Conservation (phyloP, 1,140 invertebrate species). For the Andricus grossulariae region DNA sequence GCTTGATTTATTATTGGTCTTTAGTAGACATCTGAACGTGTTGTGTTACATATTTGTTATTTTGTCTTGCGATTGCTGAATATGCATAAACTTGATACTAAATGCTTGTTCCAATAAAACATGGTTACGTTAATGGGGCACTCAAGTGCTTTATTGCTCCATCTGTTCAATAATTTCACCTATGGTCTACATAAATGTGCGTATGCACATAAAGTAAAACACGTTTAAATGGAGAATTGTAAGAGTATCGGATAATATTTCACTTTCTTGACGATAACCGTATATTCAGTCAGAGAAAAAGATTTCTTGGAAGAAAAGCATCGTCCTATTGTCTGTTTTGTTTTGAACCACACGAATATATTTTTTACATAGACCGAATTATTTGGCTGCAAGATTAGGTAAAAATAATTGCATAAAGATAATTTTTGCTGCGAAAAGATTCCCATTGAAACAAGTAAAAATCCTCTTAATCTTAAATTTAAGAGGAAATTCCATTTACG, state of each 20-base stretch:
- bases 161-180: slow-evolving; percentile 3
- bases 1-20: neutral
- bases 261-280: neutral
- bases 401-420: too few relatives aligned
- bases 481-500: too few relatives aligned
- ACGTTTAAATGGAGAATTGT: neutral
- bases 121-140: slow-evolving; percentile 18
- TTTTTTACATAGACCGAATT: too few relatives aligned
- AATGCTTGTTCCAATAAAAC: slow-evolving; percentile 16
- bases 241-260: slow-evolving; percentile 1
- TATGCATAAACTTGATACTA: slow-evolving; percentile 7
- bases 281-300: too few relatives aligned
- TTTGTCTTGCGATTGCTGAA: neutral
- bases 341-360: too few relatives aligned
- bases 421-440: too few relatives aligned
- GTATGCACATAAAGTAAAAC: slow-evolving; percentile 14
- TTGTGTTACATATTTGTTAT: neutral
- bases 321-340: too few relatives aligned
- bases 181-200: neutral
- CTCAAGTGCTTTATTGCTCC: neutral
- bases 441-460: too few relatives aligned
- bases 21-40: neutral
- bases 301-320: too few relatives aligned
- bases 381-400: too few relatives aligned
- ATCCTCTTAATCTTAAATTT: too few relatives aligned